Evolutionary conservation across 2,888 invertebrate species (phyloP), one percentile per base, ranked within the genome.

Genomic region (Drosophila incognita): DNA sequence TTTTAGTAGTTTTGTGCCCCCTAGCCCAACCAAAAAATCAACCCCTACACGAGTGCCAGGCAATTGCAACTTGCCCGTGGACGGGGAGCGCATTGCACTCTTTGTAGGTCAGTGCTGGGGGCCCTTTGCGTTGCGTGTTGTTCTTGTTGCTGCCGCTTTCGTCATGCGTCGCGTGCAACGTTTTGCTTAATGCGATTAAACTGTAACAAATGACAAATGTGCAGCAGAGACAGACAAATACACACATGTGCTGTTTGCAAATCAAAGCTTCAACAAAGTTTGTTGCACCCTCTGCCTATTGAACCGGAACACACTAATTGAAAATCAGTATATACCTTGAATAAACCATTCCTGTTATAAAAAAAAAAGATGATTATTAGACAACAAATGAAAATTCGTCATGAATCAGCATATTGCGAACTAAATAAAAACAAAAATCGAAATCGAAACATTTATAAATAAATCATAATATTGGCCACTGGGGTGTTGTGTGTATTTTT

Each of bases 51-150:
- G 36, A 48, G 42, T 24, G 15, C 15, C 46, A 46, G 40, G 53
- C 76, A 79, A 65, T 66, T 70, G 67, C 83, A 76, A 69, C 70
- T 71, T 59, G 59, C 54, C 57, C 57, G 51, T 61, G 56, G 69
- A 49, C 56, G 66, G 53, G 53, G 68, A 57, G 82, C 81, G 86
- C 86, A 86, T 79, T 86, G 86, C 87, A 89, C 86, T 86, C 72
- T 86, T 89, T 89, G 74, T 86, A 89, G 86, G 86, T 84, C 84
- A 84, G 85, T 84, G 63, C 56, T 76, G 80, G 80, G 78, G 87
- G 27, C 51, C 63, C 7, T 56, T 48, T 79, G 52, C 4, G 56
- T 42, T 70, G 52, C 7, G 60, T 51, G 48, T 46, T 54, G 36
- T 54, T 57, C 35, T 46, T 42, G 61, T 56, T 58, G 51, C 15